Conservation (phyloP, 2,888 invertebrate species). For the Oscheius sp. region DNA sequence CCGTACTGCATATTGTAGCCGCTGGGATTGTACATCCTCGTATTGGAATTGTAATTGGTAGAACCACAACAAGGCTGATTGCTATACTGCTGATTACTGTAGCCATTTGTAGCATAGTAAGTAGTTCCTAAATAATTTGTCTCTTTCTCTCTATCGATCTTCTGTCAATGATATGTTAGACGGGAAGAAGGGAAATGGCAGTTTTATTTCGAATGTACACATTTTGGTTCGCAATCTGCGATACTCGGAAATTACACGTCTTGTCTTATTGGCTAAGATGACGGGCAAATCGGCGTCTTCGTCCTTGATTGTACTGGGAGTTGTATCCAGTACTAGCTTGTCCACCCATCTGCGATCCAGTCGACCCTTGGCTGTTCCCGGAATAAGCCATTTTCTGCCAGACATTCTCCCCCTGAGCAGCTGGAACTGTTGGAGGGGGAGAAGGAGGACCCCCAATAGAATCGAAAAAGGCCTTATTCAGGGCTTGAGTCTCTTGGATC, state of each 20-base stretch:
- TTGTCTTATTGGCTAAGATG: conserved; percentile 2
- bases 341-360: background rate
- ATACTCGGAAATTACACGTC: conserved; percentile 18
- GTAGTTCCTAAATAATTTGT: conserved; percentile 10
- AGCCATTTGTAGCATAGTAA: conserved; percentile 23
- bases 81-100: conserved; percentile 23
- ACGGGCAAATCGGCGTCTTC: conserved; percentile 28
- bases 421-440: conserved; percentile 53
- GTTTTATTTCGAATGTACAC: conserved; percentile 33
- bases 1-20: conserved; percentile 30
- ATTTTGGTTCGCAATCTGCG: conserved; percentile 30
- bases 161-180: background rate
- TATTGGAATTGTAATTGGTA: conserved; percentile 21
- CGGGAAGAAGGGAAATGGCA: conserved; percentile 16
- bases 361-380: background rate
- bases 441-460: conserved; percentile 65
- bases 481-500: conserved; percentile 63
- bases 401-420: conserved; percentile 50
- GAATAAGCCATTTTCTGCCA: conserved; percentile 15
- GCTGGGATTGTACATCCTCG: conserved; percentile 31
- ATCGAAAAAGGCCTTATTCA: conserved; percentile 65
- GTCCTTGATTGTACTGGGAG: conserved; percentile 13
- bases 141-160: background rate
- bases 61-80: conserved; percentile 16
- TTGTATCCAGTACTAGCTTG: background rate